phyloP scores from a whole-genome alignment of 37 sponge, comb jelly and placozoan genomes.

The Ianthella basta region DNA sequence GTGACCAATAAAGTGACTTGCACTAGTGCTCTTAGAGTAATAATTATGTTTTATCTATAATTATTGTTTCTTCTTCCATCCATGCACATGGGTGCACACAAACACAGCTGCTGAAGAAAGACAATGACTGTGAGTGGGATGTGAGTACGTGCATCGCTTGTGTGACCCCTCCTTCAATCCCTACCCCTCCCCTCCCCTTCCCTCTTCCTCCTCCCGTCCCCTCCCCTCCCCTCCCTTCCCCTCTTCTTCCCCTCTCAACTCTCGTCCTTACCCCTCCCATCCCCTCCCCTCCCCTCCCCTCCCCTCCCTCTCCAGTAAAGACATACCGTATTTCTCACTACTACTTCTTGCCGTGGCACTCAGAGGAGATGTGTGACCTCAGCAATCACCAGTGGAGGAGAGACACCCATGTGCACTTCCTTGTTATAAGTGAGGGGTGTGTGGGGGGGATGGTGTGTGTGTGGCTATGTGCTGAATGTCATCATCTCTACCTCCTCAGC shows the following conservation, averaged over 20 bases:
- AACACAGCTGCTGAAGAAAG: not conserved
- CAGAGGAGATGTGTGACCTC: conserved; percentile 28
- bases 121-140: not conserved
- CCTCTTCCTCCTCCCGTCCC: conserved; percentile 1
- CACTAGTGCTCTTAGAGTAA: too few species aligned
- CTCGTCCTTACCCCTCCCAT: not conserved
- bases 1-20: too few species aligned
- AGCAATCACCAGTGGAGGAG: conserved; percentile 19
- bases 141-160: not conserved
- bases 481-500: conserved; percentile 29
- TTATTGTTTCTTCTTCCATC: too few species aligned
- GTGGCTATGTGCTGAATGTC: not conserved
- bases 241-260: not conserved
- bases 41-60: too few species aligned
- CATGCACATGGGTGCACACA: too few species aligned
- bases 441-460: not conserved
- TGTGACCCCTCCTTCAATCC: not conserved
- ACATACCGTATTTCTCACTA: conserved; percentile 24
- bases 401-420: conserved; percentile 8
- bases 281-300: not conserved
- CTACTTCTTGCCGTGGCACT: conserved; percentile 23
- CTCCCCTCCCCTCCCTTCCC: not conserved
- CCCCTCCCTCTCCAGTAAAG: not conserved
- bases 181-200: not conserved
- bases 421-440: conserved; percentile 23